These are phyloP conservation scores for Amphiura filiformis DNA, from an alignment of 35 echinoderm and acorn worm species.

Conservation along the genomic window DNA sequence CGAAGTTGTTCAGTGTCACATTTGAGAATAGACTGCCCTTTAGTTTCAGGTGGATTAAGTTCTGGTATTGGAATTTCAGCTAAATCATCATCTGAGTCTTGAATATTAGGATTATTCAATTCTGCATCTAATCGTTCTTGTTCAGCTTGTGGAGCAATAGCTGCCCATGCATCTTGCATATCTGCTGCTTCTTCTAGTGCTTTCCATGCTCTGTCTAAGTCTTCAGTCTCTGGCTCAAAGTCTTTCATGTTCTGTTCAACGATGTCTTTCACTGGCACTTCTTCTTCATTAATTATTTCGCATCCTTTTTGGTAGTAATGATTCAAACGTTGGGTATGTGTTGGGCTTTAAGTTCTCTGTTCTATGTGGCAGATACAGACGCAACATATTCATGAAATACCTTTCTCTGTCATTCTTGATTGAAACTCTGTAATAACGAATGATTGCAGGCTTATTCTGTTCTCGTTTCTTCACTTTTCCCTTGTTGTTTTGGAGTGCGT, in stretches of 20 bases:
- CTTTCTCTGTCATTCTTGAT: conserved; percentile 4
- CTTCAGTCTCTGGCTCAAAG: not conserved
- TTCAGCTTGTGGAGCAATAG: conserved; percentile 51
- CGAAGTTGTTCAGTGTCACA: conserved; percentile 4
- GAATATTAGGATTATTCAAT: not conserved
- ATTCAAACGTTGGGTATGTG: conserved; percentile 1
- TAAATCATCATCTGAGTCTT: conserved; percentile 25
- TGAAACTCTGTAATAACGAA: conserved; percentile 39
- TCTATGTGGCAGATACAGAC: conserved; percentile 48
- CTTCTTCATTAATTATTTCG: conserved; percentile 20
- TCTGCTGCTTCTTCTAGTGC: conserved; percentile 13
- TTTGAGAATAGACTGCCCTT: not conserved
- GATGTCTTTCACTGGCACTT: conserved; percentile 8
- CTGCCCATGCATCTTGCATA: conserved; percentile 59
- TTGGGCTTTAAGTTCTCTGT: conserved; percentile 39
- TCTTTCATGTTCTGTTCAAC: conserved; percentile 4
- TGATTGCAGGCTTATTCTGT: conserved; percentile 20
- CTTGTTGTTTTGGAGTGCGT: conserved; percentile 24
- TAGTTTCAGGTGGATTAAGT: not conserved
- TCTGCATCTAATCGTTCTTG: conserved; percentile 25
- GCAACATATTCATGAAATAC: conserved; percentile 44
- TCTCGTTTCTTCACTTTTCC: conserved; percentile 51
- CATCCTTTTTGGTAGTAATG: conserved; percentile 26
- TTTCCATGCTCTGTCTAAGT: conserved; percentile 29
- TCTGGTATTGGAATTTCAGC: conserved; percentile 34